Evolutionary conservation across 2,113 vertebrate species (phyloP).

Genomic region (Eretmodus cyanostictus): DNA sequence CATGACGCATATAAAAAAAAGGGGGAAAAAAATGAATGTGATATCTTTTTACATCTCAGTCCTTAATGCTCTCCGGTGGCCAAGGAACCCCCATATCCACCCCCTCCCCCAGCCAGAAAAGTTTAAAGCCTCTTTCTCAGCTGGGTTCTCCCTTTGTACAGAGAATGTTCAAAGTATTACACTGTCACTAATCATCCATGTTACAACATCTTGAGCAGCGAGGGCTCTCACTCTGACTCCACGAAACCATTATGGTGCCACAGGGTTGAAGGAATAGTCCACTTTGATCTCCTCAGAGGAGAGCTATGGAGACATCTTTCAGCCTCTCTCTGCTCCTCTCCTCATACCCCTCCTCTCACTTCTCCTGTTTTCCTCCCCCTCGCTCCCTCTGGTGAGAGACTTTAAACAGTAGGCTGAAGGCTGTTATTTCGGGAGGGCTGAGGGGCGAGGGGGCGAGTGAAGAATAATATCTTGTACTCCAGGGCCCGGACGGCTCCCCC

Average conservation of each 20-base stretch:
- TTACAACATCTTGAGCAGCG: slow-evolving; percentile 52
- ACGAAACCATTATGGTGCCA: slow-evolving; percentile 51
- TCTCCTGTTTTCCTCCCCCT: slow-evolving; percentile 39
- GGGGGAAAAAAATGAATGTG: slow-evolving; percentile 58
- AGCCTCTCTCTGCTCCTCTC: slow-evolving; percentile 39
- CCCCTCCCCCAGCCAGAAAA: slow-evolving; percentile 27
- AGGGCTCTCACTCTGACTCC: slow-evolving; percentile 63
- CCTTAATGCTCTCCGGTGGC: slow-evolving; percentile 71
- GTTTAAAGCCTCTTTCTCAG: slow-evolving; percentile 74
- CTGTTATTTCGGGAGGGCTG: slow-evolving; percentile 75
- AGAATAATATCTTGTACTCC: slow-evolving; percentile 74
- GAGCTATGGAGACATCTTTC: slow-evolving; percentile 63
- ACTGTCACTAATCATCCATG: slow-evolving; percentile 71
- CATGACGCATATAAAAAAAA: slow-evolving; percentile 66
- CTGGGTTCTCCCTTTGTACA: slow-evolving; percentile 70
- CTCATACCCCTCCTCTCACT: not conserved
- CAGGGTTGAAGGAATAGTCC: slow-evolving; percentile 53
- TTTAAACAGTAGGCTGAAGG: slow-evolving; percentile 73
- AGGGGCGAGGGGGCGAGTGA: slow-evolving; percentile 49
- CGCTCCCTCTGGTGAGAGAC: slow-evolving; percentile 67
- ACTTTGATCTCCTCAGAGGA: slow-evolving; percentile 73
- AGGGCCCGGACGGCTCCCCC: slow-evolving; percentile 66
- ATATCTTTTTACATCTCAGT: slow-evolving; percentile 74
- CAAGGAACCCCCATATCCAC: slow-evolving; percentile 48
- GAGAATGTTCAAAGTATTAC: slow-evolving; percentile 66